Conservation (phyloP, 2,797 vertebrate species). For the Spheniscus humboldti region DNA sequence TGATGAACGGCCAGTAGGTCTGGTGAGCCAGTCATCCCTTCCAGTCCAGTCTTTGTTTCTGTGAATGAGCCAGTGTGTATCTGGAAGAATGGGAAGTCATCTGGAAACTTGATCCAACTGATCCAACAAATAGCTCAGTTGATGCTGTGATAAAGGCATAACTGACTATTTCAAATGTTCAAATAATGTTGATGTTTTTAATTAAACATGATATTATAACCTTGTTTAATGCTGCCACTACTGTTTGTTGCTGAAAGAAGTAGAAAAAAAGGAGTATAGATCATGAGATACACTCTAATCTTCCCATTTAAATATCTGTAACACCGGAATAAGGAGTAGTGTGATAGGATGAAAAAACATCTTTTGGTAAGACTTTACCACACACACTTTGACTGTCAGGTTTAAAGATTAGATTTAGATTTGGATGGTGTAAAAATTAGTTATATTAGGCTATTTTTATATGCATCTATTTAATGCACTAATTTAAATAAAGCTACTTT, state of each 20-base stretch:
- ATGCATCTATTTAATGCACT: background rate
- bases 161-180: background rate
- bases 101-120: constrained; percentile 23
- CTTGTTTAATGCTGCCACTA: background rate
- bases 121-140: constrained; percentile 15
- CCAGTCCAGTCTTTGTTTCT: background rate
- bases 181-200: background rate
- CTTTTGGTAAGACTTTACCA: background rate
- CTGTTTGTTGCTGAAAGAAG: background rate
- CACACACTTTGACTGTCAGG: background rate
- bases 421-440: background rate
- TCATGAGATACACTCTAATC: background rate
- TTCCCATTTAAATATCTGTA: background rate
- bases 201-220: background rate
- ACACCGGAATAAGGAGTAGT: background rate
- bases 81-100: constrained; percentile 10
- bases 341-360: background rate
- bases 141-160: background rate
- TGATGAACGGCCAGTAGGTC: constrained; percentile 10
- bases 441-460: background rate
- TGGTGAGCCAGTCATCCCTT: background rate
- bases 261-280: background rate
- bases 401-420: background rate
- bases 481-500: background rate
- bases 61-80: constrained; percentile 24